Conservation (phyloP, 53 echinoderm and acorn worm species). For the Holothuria scabra region DNA sequence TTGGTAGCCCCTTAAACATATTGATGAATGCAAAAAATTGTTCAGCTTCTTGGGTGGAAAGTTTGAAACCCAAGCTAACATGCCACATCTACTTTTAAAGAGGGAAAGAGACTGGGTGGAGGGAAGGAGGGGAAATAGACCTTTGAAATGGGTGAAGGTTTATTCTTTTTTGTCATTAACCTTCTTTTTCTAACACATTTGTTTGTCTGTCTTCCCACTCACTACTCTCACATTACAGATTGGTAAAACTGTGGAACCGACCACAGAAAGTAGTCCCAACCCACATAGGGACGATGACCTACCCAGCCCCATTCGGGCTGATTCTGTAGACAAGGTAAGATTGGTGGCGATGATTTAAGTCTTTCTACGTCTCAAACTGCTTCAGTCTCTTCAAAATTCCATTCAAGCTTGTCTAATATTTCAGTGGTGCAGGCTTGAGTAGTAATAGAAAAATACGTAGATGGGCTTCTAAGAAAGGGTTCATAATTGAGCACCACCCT, state of each 20-base stretch:
- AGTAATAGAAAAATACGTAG: neutral
- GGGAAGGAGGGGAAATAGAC: neutral
- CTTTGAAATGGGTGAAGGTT: neutral
- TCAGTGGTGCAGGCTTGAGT: neutral
- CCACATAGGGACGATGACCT: neutral
- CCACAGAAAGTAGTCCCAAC: slow-evolving; percentile 38
- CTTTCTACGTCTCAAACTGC: no score
- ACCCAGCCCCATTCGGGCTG: slow-evolving; percentile 26
- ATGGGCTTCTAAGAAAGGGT: no score
- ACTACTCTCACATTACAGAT: slow-evolving; percentile 3
- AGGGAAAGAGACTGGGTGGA: neutral
- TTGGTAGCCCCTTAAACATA: no score
- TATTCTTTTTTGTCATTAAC: slow-evolving; percentile 1
- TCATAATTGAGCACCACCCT: no score
- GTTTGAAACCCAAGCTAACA: no score
- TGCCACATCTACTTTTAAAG: no score
- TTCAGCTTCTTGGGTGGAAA: no score
- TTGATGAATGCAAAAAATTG: no score
- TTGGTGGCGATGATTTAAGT: no score
- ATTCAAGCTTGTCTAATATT: slow-evolving; percentile 22
- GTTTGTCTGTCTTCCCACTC: slow-evolving; percentile 39
- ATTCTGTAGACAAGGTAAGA: slow-evolving; percentile 47
- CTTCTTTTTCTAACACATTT: neutral
- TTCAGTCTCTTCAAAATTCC: neutral
- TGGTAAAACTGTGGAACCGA: slow-evolving; percentile 15